Percentiles rank a stretch among this genome's conserved stretches.
phyloP scores from a whole-genome alignment of 1,140 invertebrate species.

The Epicauta chinensis region DNA sequence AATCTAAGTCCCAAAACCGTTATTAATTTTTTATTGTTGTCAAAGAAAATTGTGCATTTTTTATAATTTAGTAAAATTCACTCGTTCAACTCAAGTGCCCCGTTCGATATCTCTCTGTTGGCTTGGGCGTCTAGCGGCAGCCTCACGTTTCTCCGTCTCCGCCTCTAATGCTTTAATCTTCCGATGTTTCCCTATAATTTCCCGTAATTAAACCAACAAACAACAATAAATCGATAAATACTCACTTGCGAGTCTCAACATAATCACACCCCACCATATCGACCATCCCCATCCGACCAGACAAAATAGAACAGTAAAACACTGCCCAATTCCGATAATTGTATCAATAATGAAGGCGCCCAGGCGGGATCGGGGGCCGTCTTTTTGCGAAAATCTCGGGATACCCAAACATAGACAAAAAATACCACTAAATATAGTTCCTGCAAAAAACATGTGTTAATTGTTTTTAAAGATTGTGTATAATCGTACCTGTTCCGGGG shows the following conservation, averaged over 20 bases:
- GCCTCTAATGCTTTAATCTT: conserved; percentile 33
- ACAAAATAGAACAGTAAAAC: conserved; percentile 90
- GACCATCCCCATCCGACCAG: conserved; percentile 97
- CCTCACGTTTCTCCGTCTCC: conserved; percentile 17
- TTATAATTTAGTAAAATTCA: too few relatives aligned
- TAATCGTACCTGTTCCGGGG: conserved; percentile 71
- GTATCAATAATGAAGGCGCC: conserved; percentile 77
- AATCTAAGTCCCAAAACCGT: not conserved
- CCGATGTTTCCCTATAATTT: conserved; percentile 31
- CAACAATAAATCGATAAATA: conserved; percentile 17
- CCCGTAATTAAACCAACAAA: not conserved
- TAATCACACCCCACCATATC: conserved; percentile 91
- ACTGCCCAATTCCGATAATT: conserved; percentile 75
- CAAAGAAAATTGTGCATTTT: too few relatives aligned
- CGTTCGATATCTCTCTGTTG: conserved; percentile 21
- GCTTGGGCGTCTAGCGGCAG: conserved; percentile 4
- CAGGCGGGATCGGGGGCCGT: conserved; percentile 61
- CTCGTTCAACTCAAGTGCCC: conserved; percentile 21
- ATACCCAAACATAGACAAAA: conserved; percentile 85
- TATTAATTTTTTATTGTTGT: too few relatives aligned
- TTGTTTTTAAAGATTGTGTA: not conserved
- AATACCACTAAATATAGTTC: conserved; percentile 79
- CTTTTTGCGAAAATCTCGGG: conserved; percentile 71
- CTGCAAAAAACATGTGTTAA: conserved; percentile 46
- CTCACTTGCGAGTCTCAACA: conserved; percentile 71